Conservation (phyloP, 1,140 invertebrate species). For the Varroa destructor region DNA sequence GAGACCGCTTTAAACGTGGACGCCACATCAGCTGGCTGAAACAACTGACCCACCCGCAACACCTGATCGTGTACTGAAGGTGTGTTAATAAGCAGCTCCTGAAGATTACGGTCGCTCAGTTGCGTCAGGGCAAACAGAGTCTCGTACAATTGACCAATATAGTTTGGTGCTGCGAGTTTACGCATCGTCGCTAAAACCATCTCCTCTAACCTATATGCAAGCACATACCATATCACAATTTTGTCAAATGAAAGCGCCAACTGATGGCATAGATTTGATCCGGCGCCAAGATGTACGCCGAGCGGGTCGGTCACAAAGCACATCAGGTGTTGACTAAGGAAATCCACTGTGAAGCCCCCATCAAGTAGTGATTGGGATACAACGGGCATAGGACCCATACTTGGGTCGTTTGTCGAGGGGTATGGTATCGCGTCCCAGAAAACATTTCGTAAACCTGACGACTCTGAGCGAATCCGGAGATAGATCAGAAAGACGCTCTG, state of each 20-base stretch:
- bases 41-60: not conserved
- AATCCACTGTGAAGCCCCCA: not conserved
- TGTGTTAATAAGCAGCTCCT: conserved; percentile 24
- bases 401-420: not conserved
- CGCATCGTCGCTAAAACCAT: conserved; percentile 3
- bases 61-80: conserved; percentile 9
- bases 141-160: conserved; percentile 17
- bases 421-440: conserved; percentile 20
- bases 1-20: conserved; percentile 3
- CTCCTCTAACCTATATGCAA: not conserved
- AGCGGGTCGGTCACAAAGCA: conserved; percentile 20
- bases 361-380: not conserved
- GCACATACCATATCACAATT: conserved; percentile 20
- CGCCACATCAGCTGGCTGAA: conserved; percentile 5
- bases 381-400: not conserved
- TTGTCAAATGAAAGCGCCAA: conserved; percentile 26
- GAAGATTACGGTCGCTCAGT: not conserved
- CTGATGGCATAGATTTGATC: conserved; percentile 1
- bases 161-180: not conserved
- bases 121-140: conserved; percentile 4
- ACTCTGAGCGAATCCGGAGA: not conserved
- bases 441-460: not conserved
- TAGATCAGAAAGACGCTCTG: conserved; percentile 14
- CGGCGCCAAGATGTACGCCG: not conserved
- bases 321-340: conserved; percentile 5